Evolutionary conservation across 2,888 invertebrate genomes (phyloP).

Genomic region (Eumerus sabulonum): DNA sequence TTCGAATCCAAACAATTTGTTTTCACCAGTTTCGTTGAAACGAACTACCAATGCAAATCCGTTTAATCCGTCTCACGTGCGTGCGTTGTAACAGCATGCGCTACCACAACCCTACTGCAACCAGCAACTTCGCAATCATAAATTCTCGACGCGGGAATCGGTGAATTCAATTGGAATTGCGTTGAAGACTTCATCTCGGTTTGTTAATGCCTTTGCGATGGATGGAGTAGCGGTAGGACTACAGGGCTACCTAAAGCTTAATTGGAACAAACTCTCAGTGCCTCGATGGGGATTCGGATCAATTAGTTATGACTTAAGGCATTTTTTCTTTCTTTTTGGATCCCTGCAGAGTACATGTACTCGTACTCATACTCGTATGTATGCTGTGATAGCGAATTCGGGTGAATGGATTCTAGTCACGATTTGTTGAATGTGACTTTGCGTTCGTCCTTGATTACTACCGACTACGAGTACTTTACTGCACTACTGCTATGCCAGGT

Average conservation of each 20-base stretch:
- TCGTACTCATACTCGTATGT: slow-evolving; percentile 1
- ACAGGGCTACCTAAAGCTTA: slow-evolving; percentile 19
- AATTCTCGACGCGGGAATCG: slow-evolving; percentile 12
- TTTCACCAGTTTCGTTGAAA: neutral
- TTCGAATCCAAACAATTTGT: no score
- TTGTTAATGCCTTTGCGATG: slow-evolving; percentile 30
- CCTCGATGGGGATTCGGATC: slow-evolving; percentile 25
- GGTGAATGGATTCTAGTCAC: slow-evolving; percentile 41
- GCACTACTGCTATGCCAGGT: slow-evolving; percentile 10
- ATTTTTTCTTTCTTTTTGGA: neutral
- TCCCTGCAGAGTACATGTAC: neutral
- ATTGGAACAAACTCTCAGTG: slow-evolving; percentile 33
- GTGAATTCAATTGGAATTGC: slow-evolving; percentile 41
- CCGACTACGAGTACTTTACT: slow-evolving; percentile 1
- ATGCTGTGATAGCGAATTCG: slow-evolving; percentile 8
- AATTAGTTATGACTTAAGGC: slow-evolving; percentile 40
- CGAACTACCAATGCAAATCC: slow-evolving; percentile 43
- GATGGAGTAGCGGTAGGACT: neutral
- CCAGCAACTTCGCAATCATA: slow-evolving; percentile 15
- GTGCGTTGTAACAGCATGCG: slow-evolving; percentile 17
- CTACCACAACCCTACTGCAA: neutral
- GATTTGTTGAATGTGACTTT: slow-evolving; percentile 47
- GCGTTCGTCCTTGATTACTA: slow-evolving; percentile 50
- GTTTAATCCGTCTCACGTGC: slow-evolving; percentile 14
- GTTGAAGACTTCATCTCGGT: slow-evolving; percentile 30